Conservation (phyloP, 2,888 invertebrate species). For the Amaurobius ferox region DNA sequence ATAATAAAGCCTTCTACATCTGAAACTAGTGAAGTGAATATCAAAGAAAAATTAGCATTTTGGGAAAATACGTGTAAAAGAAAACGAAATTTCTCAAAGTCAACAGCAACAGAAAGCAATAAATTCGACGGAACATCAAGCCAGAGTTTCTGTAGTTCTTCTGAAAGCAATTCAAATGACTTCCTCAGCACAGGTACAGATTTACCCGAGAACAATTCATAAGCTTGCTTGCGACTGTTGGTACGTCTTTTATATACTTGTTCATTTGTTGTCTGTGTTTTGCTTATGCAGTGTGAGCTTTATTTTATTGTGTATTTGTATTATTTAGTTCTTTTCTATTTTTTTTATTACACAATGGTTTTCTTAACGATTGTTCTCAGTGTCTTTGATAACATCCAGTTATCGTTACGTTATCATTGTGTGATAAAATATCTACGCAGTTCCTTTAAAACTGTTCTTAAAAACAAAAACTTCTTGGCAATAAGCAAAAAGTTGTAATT, state of each 20-base stretch:
- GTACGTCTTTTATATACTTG: background rate
- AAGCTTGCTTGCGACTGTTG: conserved; percentile 11
- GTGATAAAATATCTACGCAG: no score
- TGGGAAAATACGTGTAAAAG: conserved; percentile 50
- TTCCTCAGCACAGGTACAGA: conserved; percentile 1
- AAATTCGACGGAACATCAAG: background rate
- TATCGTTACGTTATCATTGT: no score
- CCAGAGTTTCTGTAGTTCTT: background rate
- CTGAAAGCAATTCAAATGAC: background rate
- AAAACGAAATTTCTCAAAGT: background rate
- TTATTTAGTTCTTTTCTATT: background rate
- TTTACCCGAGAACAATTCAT: conserved; percentile 10
- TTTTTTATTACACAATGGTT: no score
- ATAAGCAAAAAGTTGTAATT: no score
- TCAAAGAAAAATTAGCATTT: conserved; percentile 34
- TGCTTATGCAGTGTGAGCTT: conserved; percentile 6
- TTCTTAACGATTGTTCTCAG: no score
- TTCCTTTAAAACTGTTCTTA: no score
- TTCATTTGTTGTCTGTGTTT: background rate
- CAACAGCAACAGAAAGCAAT: background rate
- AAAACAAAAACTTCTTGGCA: no score
- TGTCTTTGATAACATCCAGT: no score
- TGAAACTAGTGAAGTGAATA: background rate
- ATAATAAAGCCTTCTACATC: background rate
- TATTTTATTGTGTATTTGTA: background rate